Evolutionary conservation across 2,888 invertebrate genomes (phyloP).

Genomic region (Drosophila affinis): DNA sequence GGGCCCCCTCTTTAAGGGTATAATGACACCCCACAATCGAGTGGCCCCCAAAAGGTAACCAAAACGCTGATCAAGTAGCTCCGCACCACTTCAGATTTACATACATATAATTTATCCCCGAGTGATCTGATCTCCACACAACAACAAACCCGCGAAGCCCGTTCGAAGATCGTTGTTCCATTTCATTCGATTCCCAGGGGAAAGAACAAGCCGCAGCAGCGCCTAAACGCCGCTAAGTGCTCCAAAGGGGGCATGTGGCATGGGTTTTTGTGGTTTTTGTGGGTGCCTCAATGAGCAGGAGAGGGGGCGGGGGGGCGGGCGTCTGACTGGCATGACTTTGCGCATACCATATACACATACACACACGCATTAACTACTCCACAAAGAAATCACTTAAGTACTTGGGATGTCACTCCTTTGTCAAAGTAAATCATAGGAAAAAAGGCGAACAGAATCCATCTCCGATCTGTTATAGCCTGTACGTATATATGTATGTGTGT

Average conservation of each 20-base stretch:
- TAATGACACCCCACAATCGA: conserved; percentile 33
- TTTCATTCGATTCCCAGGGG: conserved; percentile 17
- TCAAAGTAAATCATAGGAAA: conserved; percentile 76
- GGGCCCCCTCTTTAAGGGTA: not conserved
- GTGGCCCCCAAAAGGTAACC: conserved; percentile 33
- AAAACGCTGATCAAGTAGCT: conserved; percentile 14
- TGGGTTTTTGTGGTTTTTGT: conserved; percentile 32
- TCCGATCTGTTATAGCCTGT: conserved; percentile 21
- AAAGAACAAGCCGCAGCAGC: conserved; percentile 25
- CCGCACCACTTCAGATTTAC: conserved; percentile 45
- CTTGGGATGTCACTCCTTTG: conserved; percentile 79
- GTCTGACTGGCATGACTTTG: conserved; percentile 63
- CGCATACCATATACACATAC: conserved; percentile 50
- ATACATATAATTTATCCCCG: conserved; percentile 63
- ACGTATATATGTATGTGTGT: not conserved
- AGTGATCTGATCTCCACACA: not conserved
- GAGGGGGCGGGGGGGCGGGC: not conserved
- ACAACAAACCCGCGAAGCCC: not conserved
- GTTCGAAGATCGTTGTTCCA: conserved; percentile 14
- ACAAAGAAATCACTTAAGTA: conserved; percentile 80
- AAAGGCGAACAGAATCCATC: conserved; percentile 32
- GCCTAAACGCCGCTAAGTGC: conserved; percentile 76
- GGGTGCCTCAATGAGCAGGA: conserved; percentile 31
- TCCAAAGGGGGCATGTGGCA: conserved; percentile 35
- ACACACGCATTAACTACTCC: conserved; percentile 78